Conservation (phyloP, 2,888 invertebrate genomes). For the Atethmia centrago region DNA sequence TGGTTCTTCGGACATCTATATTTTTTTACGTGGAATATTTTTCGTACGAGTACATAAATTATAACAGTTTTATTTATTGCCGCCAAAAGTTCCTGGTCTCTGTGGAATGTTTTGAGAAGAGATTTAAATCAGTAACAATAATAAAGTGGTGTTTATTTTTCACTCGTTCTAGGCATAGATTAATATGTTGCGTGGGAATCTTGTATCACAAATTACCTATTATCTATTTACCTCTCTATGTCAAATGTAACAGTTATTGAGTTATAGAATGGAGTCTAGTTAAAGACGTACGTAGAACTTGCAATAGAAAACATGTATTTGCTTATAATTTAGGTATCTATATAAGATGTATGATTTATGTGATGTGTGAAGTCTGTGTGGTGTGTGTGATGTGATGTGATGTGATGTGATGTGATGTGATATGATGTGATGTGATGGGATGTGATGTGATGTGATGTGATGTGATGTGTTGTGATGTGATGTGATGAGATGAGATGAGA, state of each 20-base stretch:
- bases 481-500: too few species aligned
- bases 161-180: background rate
- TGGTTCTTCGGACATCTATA: background rate
- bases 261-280: background rate
- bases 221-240: background rate
- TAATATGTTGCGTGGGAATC: conserved; percentile 1
- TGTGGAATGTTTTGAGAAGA: conserved; percentile 5
- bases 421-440: too few species aligned
- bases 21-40: conserved; percentile 11
- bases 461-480: too few species aligned
- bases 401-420: too few species aligned
- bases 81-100: background rate
- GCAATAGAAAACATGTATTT: background rate
- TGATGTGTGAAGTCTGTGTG: background rate
- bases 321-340: background rate
- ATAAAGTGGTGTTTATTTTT: conserved; percentile 27
- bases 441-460: too few species aligned
- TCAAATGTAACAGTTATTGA: background rate
- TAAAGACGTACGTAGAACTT: background rate
- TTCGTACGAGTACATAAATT: too few species aligned
- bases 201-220: conserved; percentile 1
- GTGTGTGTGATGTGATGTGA: too few species aligned
- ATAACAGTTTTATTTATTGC: conserved; percentile 34
- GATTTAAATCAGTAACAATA: background rate
- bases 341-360: background rate